These are phyloP conservation scores for Uropsilus gracilis DNA, from an alignment of 2,113 vertebrate genomes.

Conservation along the genomic window DNA sequence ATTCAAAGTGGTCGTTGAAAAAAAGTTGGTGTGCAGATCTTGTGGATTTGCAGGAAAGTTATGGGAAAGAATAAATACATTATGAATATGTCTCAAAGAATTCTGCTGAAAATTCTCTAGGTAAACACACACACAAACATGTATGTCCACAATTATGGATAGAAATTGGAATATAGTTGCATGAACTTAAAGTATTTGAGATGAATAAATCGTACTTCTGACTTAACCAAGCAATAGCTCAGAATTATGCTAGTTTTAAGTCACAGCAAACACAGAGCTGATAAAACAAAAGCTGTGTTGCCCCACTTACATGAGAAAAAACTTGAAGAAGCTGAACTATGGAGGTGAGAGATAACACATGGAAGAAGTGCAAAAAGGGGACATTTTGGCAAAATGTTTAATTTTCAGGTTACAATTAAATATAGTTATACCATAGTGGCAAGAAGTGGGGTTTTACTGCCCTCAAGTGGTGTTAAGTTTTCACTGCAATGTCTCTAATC, in stretches of 20 bases:
- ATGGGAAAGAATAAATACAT: neutral
- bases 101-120: no score
- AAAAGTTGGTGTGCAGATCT: rapidly evolving
- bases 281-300: neutral
- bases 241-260: neutral
- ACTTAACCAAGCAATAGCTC: neutral
- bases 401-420: neutral
- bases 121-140: neutral
- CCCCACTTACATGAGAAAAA: neutral
- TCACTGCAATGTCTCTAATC: neutral
- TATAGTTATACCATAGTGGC: rapidly evolving
- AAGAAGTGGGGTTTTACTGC: conserved; percentile 40
- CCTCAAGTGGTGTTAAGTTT: conserved; percentile 41
- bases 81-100: neutral
- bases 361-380: neutral
- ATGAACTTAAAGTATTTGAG: neutral
- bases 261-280: neutral
- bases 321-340: neutral
- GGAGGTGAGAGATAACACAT: neutral
- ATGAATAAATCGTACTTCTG: neutral
- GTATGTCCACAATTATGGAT: neutral
- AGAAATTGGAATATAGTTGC: neutral
- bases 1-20: neutral
- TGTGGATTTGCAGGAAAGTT: neutral
- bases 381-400: neutral